Evolutionary conservation across 2,113 vertebrate species (phyloP).

Genomic region (Nicator chloris): DNA sequence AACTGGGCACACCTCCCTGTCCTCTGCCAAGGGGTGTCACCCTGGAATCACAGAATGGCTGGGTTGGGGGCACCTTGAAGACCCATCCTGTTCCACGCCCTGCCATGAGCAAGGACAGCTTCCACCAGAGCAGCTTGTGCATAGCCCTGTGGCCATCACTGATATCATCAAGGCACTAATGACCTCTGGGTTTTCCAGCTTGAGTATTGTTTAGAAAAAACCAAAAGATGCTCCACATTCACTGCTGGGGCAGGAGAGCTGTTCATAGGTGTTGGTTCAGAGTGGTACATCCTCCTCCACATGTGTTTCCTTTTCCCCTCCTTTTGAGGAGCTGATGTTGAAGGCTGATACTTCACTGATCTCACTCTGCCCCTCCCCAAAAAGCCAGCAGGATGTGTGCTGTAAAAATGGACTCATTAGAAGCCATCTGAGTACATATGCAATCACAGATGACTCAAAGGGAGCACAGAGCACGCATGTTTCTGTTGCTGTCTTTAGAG

Average conservation of each 20-base stretch:
- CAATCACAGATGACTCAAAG: slow-evolving; percentile 46
- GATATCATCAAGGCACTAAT: neutral
- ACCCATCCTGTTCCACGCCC: neutral
- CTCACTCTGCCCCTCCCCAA: neutral
- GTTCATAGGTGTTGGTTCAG: neutral
- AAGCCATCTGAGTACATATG: slow-evolving; percentile 17
- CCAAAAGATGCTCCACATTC: neutral
- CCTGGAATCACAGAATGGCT: neutral
- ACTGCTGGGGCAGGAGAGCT: neutral
- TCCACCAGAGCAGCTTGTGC: neutral
- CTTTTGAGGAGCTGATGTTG: slow-evolving; percentile 17
- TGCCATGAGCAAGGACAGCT: neutral
- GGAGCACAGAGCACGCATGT: slow-evolving; percentile 4
- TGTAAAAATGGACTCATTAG: slow-evolving; percentile 60
- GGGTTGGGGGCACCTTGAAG: neutral
- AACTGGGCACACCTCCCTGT: neutral
- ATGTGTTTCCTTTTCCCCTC: neutral
- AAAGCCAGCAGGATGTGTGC: slow-evolving; percentile 49
- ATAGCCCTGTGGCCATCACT: neutral
- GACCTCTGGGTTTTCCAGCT: neutral
- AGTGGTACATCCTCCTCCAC: neutral
- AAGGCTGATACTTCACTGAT: slow-evolving; percentile 1
- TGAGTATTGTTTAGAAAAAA: neutral
- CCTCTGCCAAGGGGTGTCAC: neutral
- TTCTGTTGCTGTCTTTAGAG: slow-evolving; percentile 58